These are phyloP conservation scores for Halcyon smyrnensis DNA, from an alignment of 2,797 vertebrate genomes.

Conservation along the genomic window DNA sequence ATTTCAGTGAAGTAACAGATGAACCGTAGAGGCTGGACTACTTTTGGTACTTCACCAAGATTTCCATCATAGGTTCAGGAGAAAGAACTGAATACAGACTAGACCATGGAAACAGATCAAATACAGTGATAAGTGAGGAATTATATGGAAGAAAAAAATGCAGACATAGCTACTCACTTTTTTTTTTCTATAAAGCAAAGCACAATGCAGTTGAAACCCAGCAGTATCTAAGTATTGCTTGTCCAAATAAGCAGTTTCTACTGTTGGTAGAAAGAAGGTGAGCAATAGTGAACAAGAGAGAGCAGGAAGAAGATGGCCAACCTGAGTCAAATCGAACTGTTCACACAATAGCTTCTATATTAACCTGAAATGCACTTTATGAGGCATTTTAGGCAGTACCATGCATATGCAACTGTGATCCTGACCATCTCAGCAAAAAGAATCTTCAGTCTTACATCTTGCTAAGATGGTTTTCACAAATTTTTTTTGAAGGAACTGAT, in stretches of 20 bases:
- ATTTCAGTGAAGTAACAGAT: background rate
- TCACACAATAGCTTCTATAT: background rate
- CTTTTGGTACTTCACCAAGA: background rate
- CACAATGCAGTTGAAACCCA: background rate
- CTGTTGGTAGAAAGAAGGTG: background rate
- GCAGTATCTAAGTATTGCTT: background rate
- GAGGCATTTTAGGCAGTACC: background rate
- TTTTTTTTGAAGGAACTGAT: background rate
- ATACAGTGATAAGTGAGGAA: background rate
- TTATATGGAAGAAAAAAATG: background rate
- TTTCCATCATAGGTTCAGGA: background rate
- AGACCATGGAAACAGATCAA: background rate
- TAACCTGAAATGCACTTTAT: background rate
- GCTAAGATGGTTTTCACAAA: background rate
- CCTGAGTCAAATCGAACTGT: background rate
- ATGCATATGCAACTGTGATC: accelerated
- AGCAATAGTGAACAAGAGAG: background rate
- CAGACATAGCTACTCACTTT: background rate
- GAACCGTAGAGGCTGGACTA: background rate
- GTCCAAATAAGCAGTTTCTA: background rate
- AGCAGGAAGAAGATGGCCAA: background rate
- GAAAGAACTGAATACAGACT: background rate
- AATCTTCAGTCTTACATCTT: background rate
- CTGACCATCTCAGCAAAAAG: background rate
- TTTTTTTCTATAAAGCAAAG: background rate